These are phyloP conservation scores for Harmothoe impar DNA, from an alignment of 2,888 invertebrate genomes.

Conservation along the genomic window DNA sequence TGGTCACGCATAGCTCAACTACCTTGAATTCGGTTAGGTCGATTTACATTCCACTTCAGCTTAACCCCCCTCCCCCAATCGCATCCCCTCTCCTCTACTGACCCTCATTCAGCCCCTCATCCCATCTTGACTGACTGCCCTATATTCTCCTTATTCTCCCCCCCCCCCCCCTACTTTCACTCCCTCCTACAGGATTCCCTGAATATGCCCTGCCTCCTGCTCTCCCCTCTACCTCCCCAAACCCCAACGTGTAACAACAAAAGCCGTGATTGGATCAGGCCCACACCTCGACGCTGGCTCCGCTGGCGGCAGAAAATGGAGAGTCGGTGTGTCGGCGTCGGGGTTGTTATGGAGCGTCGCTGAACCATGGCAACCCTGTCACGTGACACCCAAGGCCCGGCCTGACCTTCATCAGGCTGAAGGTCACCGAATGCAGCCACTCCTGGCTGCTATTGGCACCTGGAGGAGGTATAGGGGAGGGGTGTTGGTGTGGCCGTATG, in stretches of 20 bases:
- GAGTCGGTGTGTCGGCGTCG: slow-evolving; percentile 22
- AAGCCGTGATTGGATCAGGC: slow-evolving; percentile 46
- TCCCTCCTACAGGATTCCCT: not conserved
- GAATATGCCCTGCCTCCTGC: not conserved
- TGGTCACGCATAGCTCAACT: too few relatives aligned
- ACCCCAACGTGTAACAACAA: slow-evolving; percentile 24
- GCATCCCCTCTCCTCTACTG: too few relatives aligned
- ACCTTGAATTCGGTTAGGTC: too few relatives aligned
- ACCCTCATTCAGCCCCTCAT: too few relatives aligned
- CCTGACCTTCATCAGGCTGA: slow-evolving; percentile 58
- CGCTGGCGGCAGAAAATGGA: slow-evolving; percentile 55
- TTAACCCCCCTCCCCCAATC: too few relatives aligned
- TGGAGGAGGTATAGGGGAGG: not conserved
- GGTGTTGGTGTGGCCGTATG: not conserved
- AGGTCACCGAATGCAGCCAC: slow-evolving; percentile 54
- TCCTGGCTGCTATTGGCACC: slow-evolving; percentile 33
- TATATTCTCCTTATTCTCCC: not conserved
- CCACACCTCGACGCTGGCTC: slow-evolving; percentile 9
- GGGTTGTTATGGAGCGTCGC: slow-evolving; percentile 56
- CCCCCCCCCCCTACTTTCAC: not conserved
- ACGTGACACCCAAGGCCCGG: not conserved
- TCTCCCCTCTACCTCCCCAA: not conserved
- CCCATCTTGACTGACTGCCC: not conserved
- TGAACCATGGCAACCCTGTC: slow-evolving; percentile 61
- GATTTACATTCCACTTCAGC: too few relatives aligned